Conservation (phyloP, 1,140 invertebrate genomes). For the Holcopasites calliopsidis region DNA sequence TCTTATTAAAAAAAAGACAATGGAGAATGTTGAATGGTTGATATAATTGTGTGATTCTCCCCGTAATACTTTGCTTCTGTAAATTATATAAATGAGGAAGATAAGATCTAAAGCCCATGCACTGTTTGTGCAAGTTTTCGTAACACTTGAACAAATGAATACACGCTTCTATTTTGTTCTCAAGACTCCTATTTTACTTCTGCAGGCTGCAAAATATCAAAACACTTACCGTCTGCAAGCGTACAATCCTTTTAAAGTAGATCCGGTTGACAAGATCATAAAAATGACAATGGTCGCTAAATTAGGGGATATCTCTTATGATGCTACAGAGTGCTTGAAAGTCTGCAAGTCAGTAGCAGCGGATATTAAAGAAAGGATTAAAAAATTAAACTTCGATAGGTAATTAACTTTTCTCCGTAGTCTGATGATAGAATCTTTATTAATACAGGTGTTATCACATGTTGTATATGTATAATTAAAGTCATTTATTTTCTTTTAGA, state of each 20-base stretch:
- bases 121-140: neutral
- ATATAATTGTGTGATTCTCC: too few species aligned
- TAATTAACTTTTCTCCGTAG: conserved; percentile 38
- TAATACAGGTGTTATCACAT: too few species aligned
- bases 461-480: neutral
- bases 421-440: neutral
- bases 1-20: too few species aligned
- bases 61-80: too few species aligned
- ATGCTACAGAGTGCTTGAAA: conserved; percentile 70
- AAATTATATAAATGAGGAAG: too few species aligned
- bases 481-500: conserved; percentile 48
- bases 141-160: neutral
- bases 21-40: too few species aligned
- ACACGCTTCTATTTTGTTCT: neutral
- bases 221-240: conserved; percentile 80
- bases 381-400: conserved; percentile 79
- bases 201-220: conserved; percentile 73
- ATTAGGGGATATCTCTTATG: conserved; percentile 77
- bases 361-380: conserved; percentile 76
- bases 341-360: conserved; percentile 74
- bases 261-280: conserved; percentile 78
- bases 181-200: neutral
- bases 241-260: conserved; percentile 77
- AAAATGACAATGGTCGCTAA: conserved; percentile 74
- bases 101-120: too few species aligned